A percentile compares a stretch with the other conserved stretches of the same genome.
These are phyloP conservation scores for Gasteruption jaculator DNA, from an alignment of 2,888 invertebrate genomes.

Conservation along the genomic window DNA sequence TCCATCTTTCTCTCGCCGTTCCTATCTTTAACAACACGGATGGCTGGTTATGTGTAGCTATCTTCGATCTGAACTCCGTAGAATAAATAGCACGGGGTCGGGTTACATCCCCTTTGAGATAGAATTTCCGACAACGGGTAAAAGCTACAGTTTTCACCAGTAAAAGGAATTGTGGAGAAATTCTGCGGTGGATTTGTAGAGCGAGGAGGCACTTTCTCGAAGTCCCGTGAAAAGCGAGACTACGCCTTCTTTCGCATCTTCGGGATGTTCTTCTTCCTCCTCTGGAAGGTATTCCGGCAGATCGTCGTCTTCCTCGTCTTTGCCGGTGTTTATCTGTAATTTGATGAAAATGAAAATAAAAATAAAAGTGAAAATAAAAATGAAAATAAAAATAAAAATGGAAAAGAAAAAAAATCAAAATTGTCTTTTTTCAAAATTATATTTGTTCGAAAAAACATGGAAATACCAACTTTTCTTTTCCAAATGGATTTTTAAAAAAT, in stretches of 20 bases:
- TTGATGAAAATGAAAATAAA: background rate
- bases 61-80: conserved; percentile 13
- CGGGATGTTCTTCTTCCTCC: conserved; percentile 43
- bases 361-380: no score
- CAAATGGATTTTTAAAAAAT: no score
- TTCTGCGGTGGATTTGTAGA: conserved; percentile 48
- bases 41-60: conserved; percentile 15
- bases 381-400: no score
- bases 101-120: no score
- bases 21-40: no score
- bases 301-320: conserved; percentile 36
- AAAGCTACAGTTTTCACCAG: conserved; percentile 37
- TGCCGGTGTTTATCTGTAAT: conserved; percentile 35
- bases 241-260: conserved; percentile 45
- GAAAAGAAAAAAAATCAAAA: no score
- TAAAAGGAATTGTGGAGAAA: conserved; percentile 48
- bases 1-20: no score
- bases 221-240: conserved; percentile 49
- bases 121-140: no score
- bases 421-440: no score
- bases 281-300: conserved; percentile 48
- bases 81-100: conserved; percentile 20
- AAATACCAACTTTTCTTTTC: no score
- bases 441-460: no score
- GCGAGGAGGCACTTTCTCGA: conserved; percentile 46